Base-by-base conservation (phyloP, 2,888 invertebrate species). In the Melolontha melolontha region DNA sequence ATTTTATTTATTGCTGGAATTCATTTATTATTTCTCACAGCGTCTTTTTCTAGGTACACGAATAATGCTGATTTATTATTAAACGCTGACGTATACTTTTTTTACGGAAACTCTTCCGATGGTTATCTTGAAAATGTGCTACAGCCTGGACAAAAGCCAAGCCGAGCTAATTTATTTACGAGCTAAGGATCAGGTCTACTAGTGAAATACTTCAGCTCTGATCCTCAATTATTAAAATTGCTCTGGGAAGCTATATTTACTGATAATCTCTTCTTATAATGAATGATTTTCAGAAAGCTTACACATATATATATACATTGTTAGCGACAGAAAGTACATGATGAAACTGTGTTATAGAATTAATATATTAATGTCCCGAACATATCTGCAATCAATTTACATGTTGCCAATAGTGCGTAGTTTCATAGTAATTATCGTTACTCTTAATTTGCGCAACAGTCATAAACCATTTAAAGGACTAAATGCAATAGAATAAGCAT, bases 81-180 rank as follows among this genome's bases (percentile, higher is more conserved):
- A 44, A 57, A 44, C 27, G 14, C 42, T 57, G 57, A 57, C 57
- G 57, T 57, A 39, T 12, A 64, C 64, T 64, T 64, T 64, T 64
- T 64, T 64, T 40, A 64, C 27, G 27, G 64, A 64, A 63, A 39
- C 47, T 63, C 66, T 66, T 75, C 67, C 66, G 74, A 71, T 74
- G 75, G 74, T 73, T 74, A 75, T 75, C 76, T 75, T 72, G 74
- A 73, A 76, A 76, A 76, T 75, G 76, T 74, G 73, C 73, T 72
- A 72, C 71, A 74, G 74, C 72, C 75, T 77, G 77, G 77, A 75
- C 74, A 70, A 72, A 72, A 72, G 77, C 77, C 77, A 77, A 73
- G 71, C 70, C 70, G 67, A 71, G 59, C 74, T 77, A 77, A 77
- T 77, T 77, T 77, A 77, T 77, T 77, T 77, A 77, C 75, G 74